Base-by-base conservation (phyloP, 2,888 invertebrate species). In the Trachelus iudaicus region DNA sequence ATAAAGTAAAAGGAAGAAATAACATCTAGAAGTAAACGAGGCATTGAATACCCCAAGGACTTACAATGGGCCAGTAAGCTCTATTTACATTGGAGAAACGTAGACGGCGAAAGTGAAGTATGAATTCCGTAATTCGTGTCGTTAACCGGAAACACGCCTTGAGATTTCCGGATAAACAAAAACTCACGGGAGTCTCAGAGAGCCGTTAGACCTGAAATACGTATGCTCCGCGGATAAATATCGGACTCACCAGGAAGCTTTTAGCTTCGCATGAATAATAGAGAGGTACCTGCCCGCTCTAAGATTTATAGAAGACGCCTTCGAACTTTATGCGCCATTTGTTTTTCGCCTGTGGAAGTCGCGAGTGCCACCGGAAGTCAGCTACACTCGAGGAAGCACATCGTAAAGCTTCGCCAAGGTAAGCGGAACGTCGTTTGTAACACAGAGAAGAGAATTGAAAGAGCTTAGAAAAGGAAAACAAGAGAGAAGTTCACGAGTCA, bases 221-320 rank as follows among this genome's bases (percentile, higher is more conserved):
- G 23, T 56, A 56, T 56, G 23, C 9, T 56, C 40, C 23, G 40
- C 23, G 40, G 23, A 56, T 56, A 56, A 56, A 23, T 23, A 56
- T 56, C 15, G 40, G 40, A 56, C 40, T 23, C 6, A 4, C 23
- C 23, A 56, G 23, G 35, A 73, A 73, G 74, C 74, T 73, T 73
- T 73, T 73, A 73, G 74, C 35, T 34, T n/a, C 34, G 74, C 34
- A 34, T 34, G 74, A 73, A 73, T 73, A 73, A 73, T 15, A 34
- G 74, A 73, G 34, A 34, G 13, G 74, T 34, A 23, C 1, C 34
- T 30, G 74, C 35, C 6, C 23, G 34, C 23, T 23, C 35, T 15
- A n/a, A 35, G 74, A 73, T 73, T 73, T 73, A 73, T 73, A 34
- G 71, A 56, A 23, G 23, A 23, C 40, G 40, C 40, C 40, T 56